A percentile compares a stretch with the other conserved stretches of the same genome.
Evolutionary conservation across 2,113 vertebrate species (phyloP).

Genomic region (Sinocyclocheilus anshuiensis): DNA sequence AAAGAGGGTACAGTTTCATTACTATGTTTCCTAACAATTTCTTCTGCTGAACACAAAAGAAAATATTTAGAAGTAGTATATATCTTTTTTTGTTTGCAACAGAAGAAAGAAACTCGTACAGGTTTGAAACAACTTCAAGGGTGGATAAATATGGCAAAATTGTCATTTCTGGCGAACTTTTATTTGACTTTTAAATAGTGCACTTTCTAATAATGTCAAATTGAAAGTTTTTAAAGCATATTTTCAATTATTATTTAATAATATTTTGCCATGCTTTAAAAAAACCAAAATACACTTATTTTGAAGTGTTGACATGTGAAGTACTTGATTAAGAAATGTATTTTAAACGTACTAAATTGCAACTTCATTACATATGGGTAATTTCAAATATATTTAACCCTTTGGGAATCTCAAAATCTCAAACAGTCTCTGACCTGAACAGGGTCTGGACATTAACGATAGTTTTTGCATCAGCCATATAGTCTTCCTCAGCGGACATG

Average conservation of each 20-base stretch:
- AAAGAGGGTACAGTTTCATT: no score
- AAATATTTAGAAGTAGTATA: no score
- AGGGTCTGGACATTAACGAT: conserved; percentile 83
- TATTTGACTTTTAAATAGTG: neutral
- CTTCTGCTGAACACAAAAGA: no score
- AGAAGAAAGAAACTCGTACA: no score
- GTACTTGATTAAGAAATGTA: neutral
- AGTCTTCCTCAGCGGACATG: conserved; percentile 82
- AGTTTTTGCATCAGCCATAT: conserved; percentile 84
- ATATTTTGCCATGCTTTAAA: neutral
- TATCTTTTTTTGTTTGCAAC: neutral
- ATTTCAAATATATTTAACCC: neutral
- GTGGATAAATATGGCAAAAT: no score
- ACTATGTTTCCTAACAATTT: no score
- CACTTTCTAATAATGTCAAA: neutral
- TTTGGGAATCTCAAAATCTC: neutral
- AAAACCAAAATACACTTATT: neutral
- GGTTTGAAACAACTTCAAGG: no score
- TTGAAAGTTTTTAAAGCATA: neutral
- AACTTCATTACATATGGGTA: neutral
- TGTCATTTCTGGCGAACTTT: neutral
- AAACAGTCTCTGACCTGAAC: conserved; percentile 70
- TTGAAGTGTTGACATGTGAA: no score
- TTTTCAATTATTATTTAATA: neutral
- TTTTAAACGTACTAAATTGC: neutral